Evolutionary conservation across 2,888 invertebrate genomes (phyloP).

Genomic region (Agrotis puta): DNA sequence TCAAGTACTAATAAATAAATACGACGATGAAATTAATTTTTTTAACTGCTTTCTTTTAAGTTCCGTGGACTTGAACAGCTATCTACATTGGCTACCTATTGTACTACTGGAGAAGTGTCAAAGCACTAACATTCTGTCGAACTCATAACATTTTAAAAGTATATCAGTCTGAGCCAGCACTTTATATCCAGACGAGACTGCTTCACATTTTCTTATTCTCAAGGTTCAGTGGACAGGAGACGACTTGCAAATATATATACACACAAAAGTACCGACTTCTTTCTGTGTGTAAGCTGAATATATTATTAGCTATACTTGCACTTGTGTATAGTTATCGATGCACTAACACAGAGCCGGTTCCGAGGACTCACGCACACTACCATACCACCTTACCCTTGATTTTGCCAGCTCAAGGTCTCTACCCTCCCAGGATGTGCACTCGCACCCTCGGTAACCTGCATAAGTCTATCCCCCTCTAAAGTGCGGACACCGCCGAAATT

Average conservation of each 20-base stretch:
- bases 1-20: neutral
- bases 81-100: neutral
- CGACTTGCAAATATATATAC: constrained; percentile 64
- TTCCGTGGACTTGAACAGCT: neutral
- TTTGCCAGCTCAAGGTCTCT: constrained; percentile 91
- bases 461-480: constrained; percentile 83
- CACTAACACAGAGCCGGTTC: constrained; percentile 77
- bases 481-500: constrained; percentile 87
- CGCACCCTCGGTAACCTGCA: constrained; percentile 75
- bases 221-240: constrained; percentile 72
- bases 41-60: neutral
- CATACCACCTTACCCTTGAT: constrained; percentile 88
- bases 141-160: constrained; percentile 55
- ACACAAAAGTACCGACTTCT: constrained; percentile 63
- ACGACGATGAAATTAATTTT: no score
- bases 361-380: constrained; percentile 80
- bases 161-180: constrained; percentile 49
- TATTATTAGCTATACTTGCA: constrained; percentile 61
- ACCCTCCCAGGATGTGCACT: constrained; percentile 83
- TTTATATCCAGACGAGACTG: constrained; percentile 60
- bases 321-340: constrained; percentile 64
- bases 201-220: constrained; percentile 63
- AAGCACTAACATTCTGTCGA: constrained; percentile 31
- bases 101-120: constrained; percentile 27
- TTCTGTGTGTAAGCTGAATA: constrained; percentile 68